Evolutionary conservation across 1,140 invertebrate genomes (phyloP).

Genomic region (Saccostrea echinata): DNA sequence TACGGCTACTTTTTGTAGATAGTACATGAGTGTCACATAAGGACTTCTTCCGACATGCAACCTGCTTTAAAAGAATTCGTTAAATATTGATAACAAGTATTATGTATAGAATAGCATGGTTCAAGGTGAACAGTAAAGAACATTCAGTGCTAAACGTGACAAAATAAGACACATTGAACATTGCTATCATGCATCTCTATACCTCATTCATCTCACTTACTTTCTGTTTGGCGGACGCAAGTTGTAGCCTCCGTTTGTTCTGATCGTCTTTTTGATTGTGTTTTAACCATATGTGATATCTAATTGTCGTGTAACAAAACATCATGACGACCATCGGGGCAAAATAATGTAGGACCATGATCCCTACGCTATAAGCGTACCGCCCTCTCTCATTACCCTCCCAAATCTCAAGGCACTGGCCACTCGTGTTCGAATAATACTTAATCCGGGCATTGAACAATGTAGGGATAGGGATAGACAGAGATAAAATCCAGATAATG

Average conservation of each 20-base stretch:
- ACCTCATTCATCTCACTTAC: constrained; percentile 82
- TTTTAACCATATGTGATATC: constrained; percentile 92
- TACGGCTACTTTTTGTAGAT: too few species aligned
- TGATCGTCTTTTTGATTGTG: constrained; percentile 91
- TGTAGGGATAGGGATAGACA: constrained; percentile 90
- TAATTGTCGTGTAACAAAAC: constrained; percentile 92
- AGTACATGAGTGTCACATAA: too few species aligned
- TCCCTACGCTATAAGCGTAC: constrained; percentile 85
- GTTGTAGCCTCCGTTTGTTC: constrained; percentile 88
- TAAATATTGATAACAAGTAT: too few species aligned
- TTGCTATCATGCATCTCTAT: too few species aligned
- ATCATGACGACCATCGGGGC: constrained; percentile 89
- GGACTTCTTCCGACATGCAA: too few species aligned
- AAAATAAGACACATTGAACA: too few species aligned
- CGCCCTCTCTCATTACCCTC: constrained; percentile 53
- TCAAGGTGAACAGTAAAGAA: too few species aligned
- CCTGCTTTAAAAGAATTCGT: too few species aligned
- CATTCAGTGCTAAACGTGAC: too few species aligned
- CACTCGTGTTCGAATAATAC: constrained; percentile 66
- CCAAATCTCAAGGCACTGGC: constrained; percentile 65
- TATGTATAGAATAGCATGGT: too few species aligned
- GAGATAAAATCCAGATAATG: constrained; percentile 88
- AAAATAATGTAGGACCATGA: constrained; percentile 91
- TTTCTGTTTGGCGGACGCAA: constrained; percentile 93
- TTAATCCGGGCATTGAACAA: constrained; percentile 83